Conservation (phyloP, 2,113 vertebrate species). For the Vanacampus margaritifer region DNA sequence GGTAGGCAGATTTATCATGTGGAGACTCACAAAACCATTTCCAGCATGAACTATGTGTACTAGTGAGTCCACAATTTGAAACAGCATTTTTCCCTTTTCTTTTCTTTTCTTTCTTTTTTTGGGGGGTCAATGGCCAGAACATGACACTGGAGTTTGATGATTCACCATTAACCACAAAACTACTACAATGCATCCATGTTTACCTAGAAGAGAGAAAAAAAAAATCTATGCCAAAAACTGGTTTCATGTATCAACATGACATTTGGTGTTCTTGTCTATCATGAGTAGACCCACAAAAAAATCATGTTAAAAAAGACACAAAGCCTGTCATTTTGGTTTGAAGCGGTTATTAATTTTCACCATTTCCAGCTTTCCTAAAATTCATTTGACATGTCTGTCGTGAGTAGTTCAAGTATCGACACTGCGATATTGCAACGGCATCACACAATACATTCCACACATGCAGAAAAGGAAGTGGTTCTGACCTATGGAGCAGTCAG, state of each 20-base stretch:
- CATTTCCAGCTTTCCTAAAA: neutral
- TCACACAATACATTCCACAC: neutral
- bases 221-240: neutral
- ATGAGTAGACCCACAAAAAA: neutral
- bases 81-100: too few relatives aligned
- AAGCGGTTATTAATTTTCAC: neutral
- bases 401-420: neutral
- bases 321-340: neutral
- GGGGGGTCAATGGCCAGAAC: too few relatives aligned
- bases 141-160: too few relatives aligned
- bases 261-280: neutral
- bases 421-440: neutral
- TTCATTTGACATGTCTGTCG: neutral
- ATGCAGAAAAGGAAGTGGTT: slow-evolving; percentile 1
- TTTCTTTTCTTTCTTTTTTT: too few relatives aligned
- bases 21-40: too few relatives aligned
- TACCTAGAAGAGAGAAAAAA: too few relatives aligned
- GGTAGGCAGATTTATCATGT: too few relatives aligned
- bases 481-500: slow-evolving; percentile 94
- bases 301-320: neutral
- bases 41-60: too few relatives aligned
- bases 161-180: too few relatives aligned
- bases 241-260: neutral
- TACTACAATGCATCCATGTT: too few relatives aligned
- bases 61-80: too few relatives aligned